phyloP scores from a whole-genome alignment of 1,140 invertebrate genomes.

The Apis cerana region DNA sequence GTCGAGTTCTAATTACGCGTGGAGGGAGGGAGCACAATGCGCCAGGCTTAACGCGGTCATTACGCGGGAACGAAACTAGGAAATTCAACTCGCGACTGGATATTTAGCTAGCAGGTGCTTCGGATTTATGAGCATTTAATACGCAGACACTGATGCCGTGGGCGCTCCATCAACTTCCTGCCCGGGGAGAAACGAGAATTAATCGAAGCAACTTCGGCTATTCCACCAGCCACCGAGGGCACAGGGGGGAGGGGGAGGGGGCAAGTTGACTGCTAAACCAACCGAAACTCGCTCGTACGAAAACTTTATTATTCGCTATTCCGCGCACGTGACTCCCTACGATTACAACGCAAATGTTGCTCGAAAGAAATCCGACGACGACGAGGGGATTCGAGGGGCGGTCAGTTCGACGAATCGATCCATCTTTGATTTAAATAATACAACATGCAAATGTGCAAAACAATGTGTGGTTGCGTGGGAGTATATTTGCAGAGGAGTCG shows the following conservation, averaged over 20 bases:
- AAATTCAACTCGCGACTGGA: constrained; percentile 6
- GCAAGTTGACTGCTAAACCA: constrained; percentile 34
- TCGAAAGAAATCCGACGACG: neutral
- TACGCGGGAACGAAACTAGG: neutral
- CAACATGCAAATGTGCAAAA: no score
- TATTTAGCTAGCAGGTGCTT: constrained; percentile 45
- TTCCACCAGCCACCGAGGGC: constrained; percentile 43
- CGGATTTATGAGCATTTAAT: constrained; percentile 52
- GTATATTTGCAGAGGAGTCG: no score
- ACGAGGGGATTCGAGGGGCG: neutral
- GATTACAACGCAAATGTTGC: neutral
- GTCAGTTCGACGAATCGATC: no score
- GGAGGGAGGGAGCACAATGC: neutral
- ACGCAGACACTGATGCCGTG: constrained; percentile 28
- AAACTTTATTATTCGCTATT: constrained; percentile 25
- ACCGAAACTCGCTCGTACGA: constrained; percentile 7
- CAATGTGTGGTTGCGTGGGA: no score
- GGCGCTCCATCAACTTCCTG: constrained; percentile 56
- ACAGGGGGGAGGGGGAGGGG: neutral
- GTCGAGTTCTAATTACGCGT: neutral
- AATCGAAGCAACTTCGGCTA: constrained; percentile 63
- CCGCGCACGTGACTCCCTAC: constrained; percentile 31
- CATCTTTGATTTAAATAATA: no score
- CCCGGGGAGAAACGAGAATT: constrained; percentile 49
- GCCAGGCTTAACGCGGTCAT: neutral